phyloP scores from a whole-genome alignment of 2,797 vertebrate species.

The Tachyglossus aculeatus region DNA sequence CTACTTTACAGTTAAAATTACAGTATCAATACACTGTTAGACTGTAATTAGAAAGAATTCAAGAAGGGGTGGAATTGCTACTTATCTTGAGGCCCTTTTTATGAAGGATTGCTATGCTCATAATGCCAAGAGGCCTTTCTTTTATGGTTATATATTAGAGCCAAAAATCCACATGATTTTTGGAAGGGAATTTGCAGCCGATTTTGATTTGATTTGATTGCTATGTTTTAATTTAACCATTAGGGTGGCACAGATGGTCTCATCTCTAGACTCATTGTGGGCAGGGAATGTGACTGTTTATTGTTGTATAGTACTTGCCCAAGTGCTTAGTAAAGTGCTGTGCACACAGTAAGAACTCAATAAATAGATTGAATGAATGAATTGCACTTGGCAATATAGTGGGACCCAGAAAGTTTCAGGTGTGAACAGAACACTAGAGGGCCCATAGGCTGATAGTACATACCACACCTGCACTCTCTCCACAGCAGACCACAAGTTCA shows the following conservation, averaged over 20 bases:
- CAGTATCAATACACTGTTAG: neutral
- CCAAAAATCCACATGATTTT: neutral
- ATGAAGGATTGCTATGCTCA: neutral
- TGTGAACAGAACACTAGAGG: neutral
- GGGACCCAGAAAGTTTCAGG: neutral
- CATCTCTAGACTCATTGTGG: too few species aligned
- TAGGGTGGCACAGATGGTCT: neutral
- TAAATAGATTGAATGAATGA: too few species aligned
- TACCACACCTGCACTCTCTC: constrained; percentile 49
- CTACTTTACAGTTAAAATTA: too few species aligned
- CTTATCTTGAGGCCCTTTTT: neutral
- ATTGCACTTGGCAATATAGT: too few species aligned
- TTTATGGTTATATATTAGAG: neutral
- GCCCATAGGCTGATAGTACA: constrained; percentile 41
- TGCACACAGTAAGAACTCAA: too few species aligned
- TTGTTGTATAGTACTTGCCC: too few species aligned
- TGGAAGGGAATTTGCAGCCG: neutral
- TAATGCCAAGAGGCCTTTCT: neutral
- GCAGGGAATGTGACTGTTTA: too few species aligned
- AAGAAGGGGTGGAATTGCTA: neutral
- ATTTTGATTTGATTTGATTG: too few species aligned
- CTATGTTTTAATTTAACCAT: too few species aligned
- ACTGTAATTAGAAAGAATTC: neutral
- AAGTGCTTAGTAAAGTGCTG: too few species aligned
- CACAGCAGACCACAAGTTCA: constrained; percentile 61